Percentiles rank a stretch among this genome's conserved stretches.
Evolutionary conservation across 2,888 invertebrate species (phyloP).

Genomic region (Microchrysa polita): DNA sequence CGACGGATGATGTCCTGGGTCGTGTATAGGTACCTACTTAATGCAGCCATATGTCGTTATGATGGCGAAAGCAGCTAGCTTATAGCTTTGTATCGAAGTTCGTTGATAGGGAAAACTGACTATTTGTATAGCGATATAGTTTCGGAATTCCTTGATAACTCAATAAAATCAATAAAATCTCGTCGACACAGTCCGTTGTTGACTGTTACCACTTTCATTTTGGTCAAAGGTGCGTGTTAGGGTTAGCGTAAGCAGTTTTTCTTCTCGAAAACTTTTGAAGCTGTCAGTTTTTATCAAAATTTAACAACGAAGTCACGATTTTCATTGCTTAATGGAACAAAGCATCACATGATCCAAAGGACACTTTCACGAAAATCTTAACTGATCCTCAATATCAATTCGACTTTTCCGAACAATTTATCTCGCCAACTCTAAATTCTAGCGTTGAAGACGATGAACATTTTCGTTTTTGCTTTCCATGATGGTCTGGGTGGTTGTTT

Average conservation of each 20-base stretch:
- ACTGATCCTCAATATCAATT: too few species aligned
- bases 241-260: not conserved
- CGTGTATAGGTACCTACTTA: not conserved
- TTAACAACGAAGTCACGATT: too few species aligned
- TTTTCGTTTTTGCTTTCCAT: too few species aligned
- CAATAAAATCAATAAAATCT: constrained; percentile 43
- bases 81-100: not conserved
- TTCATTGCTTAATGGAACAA: too few species aligned
- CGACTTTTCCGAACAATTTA: too few species aligned
- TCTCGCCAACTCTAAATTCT: constrained; percentile 17
- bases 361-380: too few species aligned
- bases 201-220: constrained; percentile 28
- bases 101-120: not conserved
- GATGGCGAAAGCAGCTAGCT: not conserved
- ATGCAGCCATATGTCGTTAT: constrained; percentile 2
- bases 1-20: not conserved
- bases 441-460: not conserved
- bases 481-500: not conserved
- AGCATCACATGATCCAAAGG: too few species aligned
- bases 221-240: not conserved
- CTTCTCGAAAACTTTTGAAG: not conserved
- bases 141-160: constrained; percentile 41
- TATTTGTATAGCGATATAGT: constrained; percentile 31
- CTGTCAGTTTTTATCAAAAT: too few species aligned
- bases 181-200: constrained; percentile 8